Evolutionary conservation across 2,113 vertebrate species (phyloP).

Genomic region (Salvelinus alpinus): DNA sequence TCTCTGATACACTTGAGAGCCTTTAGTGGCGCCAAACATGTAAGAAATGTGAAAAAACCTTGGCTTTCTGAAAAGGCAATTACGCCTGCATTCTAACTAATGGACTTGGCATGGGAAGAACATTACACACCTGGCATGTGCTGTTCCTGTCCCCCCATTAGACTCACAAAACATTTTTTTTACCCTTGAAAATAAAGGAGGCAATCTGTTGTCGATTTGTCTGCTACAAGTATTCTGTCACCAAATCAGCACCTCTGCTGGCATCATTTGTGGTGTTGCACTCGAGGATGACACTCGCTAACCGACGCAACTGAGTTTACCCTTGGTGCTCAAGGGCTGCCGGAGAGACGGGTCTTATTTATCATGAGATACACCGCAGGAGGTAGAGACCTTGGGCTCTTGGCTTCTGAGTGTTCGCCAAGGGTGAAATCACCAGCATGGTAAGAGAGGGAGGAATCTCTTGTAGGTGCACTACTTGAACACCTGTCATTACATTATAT

Average conservation of each 20-base stretch:
- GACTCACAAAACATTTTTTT: slow-evolving; percentile 38
- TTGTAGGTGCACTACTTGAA: no score
- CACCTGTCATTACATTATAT: no score
- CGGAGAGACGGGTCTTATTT: not conserved
- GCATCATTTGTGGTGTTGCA: not conserved
- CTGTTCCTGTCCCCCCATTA: slow-evolving; percentile 46
- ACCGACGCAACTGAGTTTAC: not conserved
- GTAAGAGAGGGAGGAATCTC: not conserved
- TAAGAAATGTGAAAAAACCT: slow-evolving; percentile 22
- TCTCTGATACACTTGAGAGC: slow-evolving; percentile 23
- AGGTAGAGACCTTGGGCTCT: slow-evolving; percentile 6
- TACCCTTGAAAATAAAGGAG: slow-evolving; percentile 30
- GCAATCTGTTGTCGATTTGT: slow-evolving; percentile 41
- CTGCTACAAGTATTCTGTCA: slow-evolving; percentile 22
- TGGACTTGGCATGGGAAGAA: slow-evolving; percentile 44
- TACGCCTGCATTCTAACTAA: slow-evolving; percentile 32
- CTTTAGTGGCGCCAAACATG: slow-evolving; percentile 14
- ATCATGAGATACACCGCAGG: not conserved
- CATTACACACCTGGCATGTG: slow-evolving; percentile 48
- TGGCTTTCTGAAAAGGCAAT: slow-evolving; percentile 40
- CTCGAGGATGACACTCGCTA: slow-evolving; percentile 1
- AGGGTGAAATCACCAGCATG: no score
- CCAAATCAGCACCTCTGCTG: not conserved
- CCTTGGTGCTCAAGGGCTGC: slow-evolving; percentile 5
- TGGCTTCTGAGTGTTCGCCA: not conserved